A percentile compares a stretch with the other conserved stretches of the same genome.
Evolutionary conservation across 1,140 invertebrate genomes (phyloP).

Genomic region (Antheraea pernyi): DNA sequence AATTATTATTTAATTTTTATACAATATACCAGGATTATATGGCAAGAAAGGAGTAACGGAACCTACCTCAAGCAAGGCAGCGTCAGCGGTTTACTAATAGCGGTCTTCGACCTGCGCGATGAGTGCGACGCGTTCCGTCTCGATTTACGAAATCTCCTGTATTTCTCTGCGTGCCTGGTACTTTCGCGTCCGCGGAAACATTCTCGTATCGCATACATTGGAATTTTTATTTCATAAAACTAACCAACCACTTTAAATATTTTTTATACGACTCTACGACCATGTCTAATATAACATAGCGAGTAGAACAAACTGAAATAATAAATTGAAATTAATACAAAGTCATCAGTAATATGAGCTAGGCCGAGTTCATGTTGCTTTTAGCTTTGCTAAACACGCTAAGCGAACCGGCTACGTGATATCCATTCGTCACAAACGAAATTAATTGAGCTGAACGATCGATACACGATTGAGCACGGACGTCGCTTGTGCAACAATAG

Average conservation of each 20-base stretch:
- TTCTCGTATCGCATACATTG: not conserved
- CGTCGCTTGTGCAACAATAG: slow-evolving; percentile 35
- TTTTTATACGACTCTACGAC: not conserved
- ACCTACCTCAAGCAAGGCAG: slow-evolving; percentile 42
- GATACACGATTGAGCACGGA: slow-evolving; percentile 22
- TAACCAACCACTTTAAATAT: not conserved
- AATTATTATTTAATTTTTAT: not conserved
- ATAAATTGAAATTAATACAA: not conserved
- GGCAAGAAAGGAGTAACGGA: slow-evolving; percentile 54
- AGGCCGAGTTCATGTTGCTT: not conserved
- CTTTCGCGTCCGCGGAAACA: not conserved
- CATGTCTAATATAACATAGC: not conserved
- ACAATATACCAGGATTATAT: slow-evolving; percentile 49
- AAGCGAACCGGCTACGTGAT: not conserved
- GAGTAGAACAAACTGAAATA: not conserved
- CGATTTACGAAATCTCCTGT: slow-evolving; percentile 60
- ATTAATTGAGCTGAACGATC: slow-evolving; percentile 31
- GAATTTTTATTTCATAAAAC: not conserved
- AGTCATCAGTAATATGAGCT: slow-evolving; percentile 2
- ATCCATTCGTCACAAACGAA: slow-evolving; percentile 2
- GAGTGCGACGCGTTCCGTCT: slow-evolving; percentile 49
- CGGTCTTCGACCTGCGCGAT: slow-evolving; percentile 59
- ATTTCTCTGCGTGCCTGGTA: slow-evolving; percentile 49
- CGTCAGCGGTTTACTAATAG: slow-evolving; percentile 33
- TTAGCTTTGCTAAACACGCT: not conserved